Base-by-base conservation (phyloP, 2,888 invertebrate species). In the Mesoligia furuncula region DNA sequence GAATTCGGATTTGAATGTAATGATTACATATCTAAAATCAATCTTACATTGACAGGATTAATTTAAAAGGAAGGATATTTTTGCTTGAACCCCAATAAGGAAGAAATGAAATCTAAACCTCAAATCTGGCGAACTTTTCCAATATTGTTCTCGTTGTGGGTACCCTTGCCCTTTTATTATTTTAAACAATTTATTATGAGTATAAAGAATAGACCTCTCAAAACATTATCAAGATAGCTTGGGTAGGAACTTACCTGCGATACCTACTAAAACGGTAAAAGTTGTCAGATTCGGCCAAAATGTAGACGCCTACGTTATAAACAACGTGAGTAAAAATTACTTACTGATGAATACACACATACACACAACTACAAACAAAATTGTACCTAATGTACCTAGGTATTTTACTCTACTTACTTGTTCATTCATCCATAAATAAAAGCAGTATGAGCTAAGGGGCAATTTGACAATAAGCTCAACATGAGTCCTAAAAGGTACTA, bases 1-100 rank as follows among this genome's bases (percentile, higher is more conserved):
- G 66, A 75, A 85, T 70, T 67, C 70, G 62, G 72, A 85, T 85
- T 85, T 75, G 73, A 77, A 87, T 81, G 57, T 75, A 81, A 85
- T 75, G 69, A 61, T 77, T 51, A 71, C 45, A 57, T 31, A 68
- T 79, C 57, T 17, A 27, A 67, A 73, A 77, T 71, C 64, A 68
- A 69, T 85, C 36, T 70, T 27, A 59, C 24, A 36, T 65, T 54
- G 68, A 59, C 51, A 27, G 48, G 51, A 51, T 82, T 39, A 61
- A 31, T 57, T 64, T 77, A 57, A 73, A 71, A 68, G 48, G 15
- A 4, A 7, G 20, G 45, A 51, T 36, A 42, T 72, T 78, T 73
- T 72, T 74, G 8, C 9, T 62, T 71, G 54, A 82, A 64, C 69
- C 61, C 15, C 11, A 20, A 17, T 36, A 24, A 39, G 7, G 31